These are phyloP conservation scores for Cabera pusaria DNA, from an alignment of 2,888 invertebrate species.

Conservation along the genomic window DNA sequence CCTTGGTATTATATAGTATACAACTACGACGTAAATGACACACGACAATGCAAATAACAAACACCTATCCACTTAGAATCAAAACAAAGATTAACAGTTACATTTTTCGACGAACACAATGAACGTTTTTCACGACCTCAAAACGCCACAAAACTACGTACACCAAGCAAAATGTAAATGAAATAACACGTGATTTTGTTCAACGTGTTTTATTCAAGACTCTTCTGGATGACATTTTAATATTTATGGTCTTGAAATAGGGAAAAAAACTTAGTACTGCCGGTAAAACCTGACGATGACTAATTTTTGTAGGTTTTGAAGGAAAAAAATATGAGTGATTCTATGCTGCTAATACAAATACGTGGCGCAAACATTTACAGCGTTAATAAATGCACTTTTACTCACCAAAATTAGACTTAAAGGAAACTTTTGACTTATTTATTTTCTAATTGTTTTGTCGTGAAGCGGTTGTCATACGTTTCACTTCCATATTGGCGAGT, in stretches of 20 bases:
- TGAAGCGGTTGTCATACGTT: conserved; percentile 74
- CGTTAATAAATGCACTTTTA: conserved; percentile 40
- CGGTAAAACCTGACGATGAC: conserved; percentile 49
- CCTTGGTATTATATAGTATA: conserved; percentile 6
- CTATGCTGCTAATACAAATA: background rate
- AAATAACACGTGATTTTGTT: conserved; percentile 37
- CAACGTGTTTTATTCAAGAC: conserved; percentile 43
- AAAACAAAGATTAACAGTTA: conserved; percentile 33
- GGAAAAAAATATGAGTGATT: conserved; percentile 5
- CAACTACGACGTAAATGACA: conserved; percentile 5
- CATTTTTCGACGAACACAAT: conserved; percentile 32
- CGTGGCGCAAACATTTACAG: conserved; percentile 3
- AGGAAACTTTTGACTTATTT: conserved; percentile 67
- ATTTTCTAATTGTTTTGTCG: conserved; percentile 70
- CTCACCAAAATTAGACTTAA: conserved; percentile 64
- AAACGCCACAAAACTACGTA: conserved; percentile 31
- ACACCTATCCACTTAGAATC: conserved; percentile 21
- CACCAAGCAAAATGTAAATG: conserved; percentile 41
- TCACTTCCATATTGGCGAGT: conserved; percentile 74
- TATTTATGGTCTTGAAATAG: conserved; percentile 36
- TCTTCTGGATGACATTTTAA: conserved; percentile 37
- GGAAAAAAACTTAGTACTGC: conserved; percentile 37
- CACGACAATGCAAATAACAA: conserved; percentile 25
- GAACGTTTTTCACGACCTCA: conserved; percentile 27
- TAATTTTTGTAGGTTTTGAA: conserved; percentile 42